phyloP scores from a whole-genome alignment of 2,888 invertebrate species.

The Callyntrura guangdongensis region DNA sequence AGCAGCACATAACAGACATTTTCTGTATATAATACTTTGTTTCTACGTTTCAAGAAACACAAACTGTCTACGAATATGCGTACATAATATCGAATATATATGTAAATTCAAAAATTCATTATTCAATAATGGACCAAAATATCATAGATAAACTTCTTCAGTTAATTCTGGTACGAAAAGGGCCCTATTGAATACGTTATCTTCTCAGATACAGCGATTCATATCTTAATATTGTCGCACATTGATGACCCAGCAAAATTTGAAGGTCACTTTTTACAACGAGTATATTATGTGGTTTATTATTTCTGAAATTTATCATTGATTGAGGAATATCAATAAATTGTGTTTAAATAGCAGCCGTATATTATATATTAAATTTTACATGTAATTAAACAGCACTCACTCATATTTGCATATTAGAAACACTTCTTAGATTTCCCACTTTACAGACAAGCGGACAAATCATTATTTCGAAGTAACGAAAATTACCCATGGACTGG shows the following conservation, averaged over 20 bases:
- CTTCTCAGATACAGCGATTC: not conserved
- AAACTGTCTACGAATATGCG: slow-evolving; percentile 26
- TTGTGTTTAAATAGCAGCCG: slow-evolving; percentile 9
- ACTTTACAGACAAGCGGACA: not conserved
- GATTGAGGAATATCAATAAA: slow-evolving; percentile 14
- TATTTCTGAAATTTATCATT: slow-evolving; percentile 28
- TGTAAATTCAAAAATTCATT: slow-evolving; percentile 23
- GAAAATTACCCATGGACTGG: slow-evolving; percentile 48
- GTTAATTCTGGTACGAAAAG: not conserved
- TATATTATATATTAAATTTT: not conserved
- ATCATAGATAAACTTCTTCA: slow-evolving; percentile 38
- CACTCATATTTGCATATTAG: slow-evolving; percentile 35
- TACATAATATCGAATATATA: slow-evolving; percentile 54
- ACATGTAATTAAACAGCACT: slow-evolving; percentile 17
- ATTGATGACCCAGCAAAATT: not conserved
- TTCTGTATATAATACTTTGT: slow-evolving; percentile 55
- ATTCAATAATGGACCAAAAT: slow-evolving; percentile 3
- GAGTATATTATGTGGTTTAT: slow-evolving; percentile 73
- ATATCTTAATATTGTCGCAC: not conserved
- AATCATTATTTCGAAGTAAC: slow-evolving; percentile 11
- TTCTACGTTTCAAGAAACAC: slow-evolving; percentile 25
- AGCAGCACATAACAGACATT: slow-evolving; percentile 18
- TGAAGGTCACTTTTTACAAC: slow-evolving; percentile 47
- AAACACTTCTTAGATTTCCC: not conserved
- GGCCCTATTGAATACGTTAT: not conserved